A percentile compares a stretch with the other conserved stretches of the same genome.
Evolutionary conservation across 2,113 vertebrate species (phyloP).

Genomic region (Oenanthe melanoleuca): DNA sequence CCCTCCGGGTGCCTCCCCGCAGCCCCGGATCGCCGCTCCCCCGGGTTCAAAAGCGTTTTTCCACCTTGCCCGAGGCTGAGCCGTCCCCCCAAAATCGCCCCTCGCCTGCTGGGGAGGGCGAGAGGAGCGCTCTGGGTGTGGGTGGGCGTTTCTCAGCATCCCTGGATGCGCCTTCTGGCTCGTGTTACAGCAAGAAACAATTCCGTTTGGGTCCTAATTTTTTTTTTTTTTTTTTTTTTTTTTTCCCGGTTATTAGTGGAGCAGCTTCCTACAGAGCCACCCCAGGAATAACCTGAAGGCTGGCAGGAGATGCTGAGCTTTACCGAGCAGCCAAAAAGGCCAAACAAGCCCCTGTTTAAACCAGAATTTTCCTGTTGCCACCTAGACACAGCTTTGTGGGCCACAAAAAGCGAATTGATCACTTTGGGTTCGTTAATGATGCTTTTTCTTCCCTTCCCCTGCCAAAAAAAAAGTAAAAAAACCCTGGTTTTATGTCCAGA

Average conservation of each 20-base stretch:
- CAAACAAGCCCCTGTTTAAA: neutral
- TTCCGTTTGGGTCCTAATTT: too few relatives aligned
- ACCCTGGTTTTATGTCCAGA: accelerated
- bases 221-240: too few relatives aligned
- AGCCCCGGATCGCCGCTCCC: accelerated
- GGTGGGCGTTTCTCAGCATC: neutral
- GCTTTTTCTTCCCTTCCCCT: neutral
- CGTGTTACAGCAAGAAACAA: neutral
- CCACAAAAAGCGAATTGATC: neutral
- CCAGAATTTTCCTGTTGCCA: neutral
- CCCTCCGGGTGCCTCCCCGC: neutral
- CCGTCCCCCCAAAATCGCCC: neutral
- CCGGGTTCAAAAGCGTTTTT: neutral
- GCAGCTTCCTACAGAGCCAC: neutral
- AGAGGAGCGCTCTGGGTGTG: accelerated
- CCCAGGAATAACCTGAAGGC: too few relatives aligned
- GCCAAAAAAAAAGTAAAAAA: too few relatives aligned
- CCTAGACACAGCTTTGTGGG: accelerated
- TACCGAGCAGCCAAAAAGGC: neutral
- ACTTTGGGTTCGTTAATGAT: neutral
- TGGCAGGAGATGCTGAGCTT: neutral
- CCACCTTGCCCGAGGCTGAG: neutral
- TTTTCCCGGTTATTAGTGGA: neutral
- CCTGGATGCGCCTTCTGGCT: neutral
- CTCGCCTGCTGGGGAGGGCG: neutral